These are phyloP conservation scores for Chaetorhynchus papuensis DNA, from an alignment of 2,113 vertebrate species.

Conservation along the genomic window DNA sequence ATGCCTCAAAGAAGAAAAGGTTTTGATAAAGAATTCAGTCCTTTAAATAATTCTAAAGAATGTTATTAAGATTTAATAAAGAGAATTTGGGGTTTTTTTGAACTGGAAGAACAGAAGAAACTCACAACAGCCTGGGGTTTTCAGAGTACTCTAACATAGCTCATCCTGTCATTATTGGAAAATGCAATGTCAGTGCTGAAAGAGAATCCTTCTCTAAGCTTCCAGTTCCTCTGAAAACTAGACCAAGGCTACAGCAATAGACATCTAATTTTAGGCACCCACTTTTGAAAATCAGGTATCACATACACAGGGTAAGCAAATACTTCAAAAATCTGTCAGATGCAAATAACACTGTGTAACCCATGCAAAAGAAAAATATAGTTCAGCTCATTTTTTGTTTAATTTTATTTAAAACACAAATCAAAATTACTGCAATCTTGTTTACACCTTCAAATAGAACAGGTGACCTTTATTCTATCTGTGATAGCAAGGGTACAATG, in stretches of 20 bases:
- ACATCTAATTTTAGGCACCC: conserved; percentile 26
- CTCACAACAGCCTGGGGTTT: background rate
- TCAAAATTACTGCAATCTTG: background rate
- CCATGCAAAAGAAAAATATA: fast-evolving
- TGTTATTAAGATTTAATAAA: background rate
- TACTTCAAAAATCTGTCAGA: background rate
- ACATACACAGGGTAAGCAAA: background rate
- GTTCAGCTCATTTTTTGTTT: background rate
- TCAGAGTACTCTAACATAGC: background rate
- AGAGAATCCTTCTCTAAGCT: background rate
- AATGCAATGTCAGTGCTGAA: background rate
- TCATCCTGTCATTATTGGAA: background rate
- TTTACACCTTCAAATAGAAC: background rate
- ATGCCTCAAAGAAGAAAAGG: background rate
- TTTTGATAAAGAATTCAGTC: background rate
- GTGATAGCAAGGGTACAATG: background rate
- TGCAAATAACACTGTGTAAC: background rate
- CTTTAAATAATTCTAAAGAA: background rate
- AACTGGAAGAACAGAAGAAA: background rate
- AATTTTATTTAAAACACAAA: background rate
- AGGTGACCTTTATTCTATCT: background rate
- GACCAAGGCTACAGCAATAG: background rate
- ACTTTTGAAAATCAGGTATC: background rate
- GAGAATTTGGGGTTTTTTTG: background rate
- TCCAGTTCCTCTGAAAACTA: conserved; percentile 13